Evolutionary conservation across 2,113 vertebrate genomes (phyloP).

Genomic region (Gulo gulo): DNA sequence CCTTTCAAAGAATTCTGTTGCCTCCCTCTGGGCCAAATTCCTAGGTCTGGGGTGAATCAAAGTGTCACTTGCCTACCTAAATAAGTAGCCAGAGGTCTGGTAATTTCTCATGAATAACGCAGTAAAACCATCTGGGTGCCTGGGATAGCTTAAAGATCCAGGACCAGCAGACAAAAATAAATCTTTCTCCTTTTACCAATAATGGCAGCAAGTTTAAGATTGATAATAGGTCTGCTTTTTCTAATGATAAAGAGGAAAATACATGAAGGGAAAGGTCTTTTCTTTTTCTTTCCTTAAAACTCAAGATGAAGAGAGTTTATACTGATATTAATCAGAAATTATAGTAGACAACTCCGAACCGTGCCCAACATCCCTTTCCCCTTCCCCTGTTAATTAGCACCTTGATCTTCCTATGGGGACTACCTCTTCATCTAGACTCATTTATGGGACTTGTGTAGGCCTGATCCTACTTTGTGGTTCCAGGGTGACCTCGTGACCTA

Average conservation of each 20-base stretch:
- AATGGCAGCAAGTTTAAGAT: background rate
- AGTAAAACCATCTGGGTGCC: background rate
- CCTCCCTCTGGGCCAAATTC: background rate
- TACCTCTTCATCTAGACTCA: background rate
- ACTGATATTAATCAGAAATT: background rate
- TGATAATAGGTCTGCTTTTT: background rate
- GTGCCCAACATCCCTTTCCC: background rate
- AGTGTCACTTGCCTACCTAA: background rate
- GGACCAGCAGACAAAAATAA: background rate
- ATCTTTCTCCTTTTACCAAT: background rate
- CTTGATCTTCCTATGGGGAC: background rate
- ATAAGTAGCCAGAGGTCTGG: background rate
- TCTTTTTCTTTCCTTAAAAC: background rate
- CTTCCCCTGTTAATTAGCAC: background rate
- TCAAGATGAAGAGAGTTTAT: background rate
- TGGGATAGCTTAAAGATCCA: constrained; percentile 14
- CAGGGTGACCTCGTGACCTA: background rate
- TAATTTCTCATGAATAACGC: constrained; percentile 12
- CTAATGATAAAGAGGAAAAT: constrained; percentile 4
- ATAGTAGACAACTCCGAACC: background rate
- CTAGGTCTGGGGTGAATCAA: background rate
- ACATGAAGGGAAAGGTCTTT: background rate
- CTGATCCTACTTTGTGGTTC: background rate
- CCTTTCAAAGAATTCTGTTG: constrained; percentile 9
- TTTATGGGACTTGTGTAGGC: background rate